These are phyloP conservation scores for Nannobrachium achirus DNA, from an alignment of 2,113 vertebrate genomes.

Conservation along the genomic window DNA sequence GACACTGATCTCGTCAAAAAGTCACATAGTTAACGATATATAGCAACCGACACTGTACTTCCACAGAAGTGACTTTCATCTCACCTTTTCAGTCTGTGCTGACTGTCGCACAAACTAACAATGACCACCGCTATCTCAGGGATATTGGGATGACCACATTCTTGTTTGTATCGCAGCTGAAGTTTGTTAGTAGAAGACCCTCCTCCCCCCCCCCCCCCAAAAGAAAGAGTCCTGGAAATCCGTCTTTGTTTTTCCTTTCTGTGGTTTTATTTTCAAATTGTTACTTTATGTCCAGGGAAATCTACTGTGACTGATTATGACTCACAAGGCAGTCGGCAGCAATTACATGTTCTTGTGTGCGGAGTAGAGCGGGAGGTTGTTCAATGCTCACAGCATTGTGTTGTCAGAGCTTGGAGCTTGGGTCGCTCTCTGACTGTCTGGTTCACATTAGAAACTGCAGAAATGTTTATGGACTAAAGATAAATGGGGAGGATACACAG, in stretches of 20 bases:
- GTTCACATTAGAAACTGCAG: slow-evolving; percentile 38
- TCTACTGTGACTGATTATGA: slow-evolving; percentile 24
- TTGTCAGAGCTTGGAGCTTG: slow-evolving; percentile 4
- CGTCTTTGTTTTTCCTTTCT: neutral
- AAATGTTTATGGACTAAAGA: slow-evolving; percentile 40
- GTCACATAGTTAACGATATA: too few relatives aligned
- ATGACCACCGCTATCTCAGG: neutral
- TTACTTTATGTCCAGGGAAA: slow-evolving; percentile 23
- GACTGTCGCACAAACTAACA: too few relatives aligned
- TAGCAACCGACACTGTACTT: too few relatives aligned
- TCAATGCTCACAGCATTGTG: slow-evolving; percentile 21
- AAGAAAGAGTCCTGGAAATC: slow-evolving; percentile 18
- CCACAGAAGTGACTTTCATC: too few relatives aligned
- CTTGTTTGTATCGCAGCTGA: slow-evolving; percentile 1
- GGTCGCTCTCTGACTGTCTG: slow-evolving; percentile 16
- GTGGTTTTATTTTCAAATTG: slow-evolving; percentile 23
- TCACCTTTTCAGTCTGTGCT: too few relatives aligned
- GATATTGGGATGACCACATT: neutral
- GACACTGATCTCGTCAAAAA: too few relatives aligned
- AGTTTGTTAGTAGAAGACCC: neutral
- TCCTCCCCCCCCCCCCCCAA: too few relatives aligned
- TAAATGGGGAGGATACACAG: slow-evolving; percentile 33
- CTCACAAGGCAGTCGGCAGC: slow-evolving; percentile 18
- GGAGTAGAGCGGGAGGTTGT: slow-evolving; percentile 11
- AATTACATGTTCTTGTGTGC: slow-evolving; percentile 11